phyloP scores from a whole-genome alignment of 2,888 invertebrate genomes.

The Drosophila neutralis region DNA sequence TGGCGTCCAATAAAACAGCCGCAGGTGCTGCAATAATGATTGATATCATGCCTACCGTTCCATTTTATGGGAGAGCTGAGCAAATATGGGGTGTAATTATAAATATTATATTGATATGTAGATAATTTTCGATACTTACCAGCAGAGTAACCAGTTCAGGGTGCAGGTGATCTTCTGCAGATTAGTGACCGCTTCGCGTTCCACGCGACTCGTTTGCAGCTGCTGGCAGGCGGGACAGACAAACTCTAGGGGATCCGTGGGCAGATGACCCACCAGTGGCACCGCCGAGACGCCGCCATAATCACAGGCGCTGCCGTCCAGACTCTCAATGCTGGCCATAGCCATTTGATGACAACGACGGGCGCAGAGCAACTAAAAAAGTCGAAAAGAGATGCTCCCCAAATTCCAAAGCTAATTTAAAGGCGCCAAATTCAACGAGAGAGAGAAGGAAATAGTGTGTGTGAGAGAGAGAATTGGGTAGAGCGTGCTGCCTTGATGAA shows the following conservation, averaged over 20 bases:
- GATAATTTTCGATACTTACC: constrained; percentile 58
- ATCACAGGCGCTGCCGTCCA: constrained; percentile 61
- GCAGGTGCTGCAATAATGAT: constrained; percentile 82
- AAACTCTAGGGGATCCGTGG: constrained; percentile 68
- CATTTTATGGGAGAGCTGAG: constrained; percentile 79
- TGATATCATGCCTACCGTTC: constrained; percentile 80
- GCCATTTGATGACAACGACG: constrained; percentile 62
- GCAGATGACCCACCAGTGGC: constrained; percentile 77
- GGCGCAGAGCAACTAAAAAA: constrained; percentile 49
- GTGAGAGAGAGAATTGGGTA: not conserved
- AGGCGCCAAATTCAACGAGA: not conserved
- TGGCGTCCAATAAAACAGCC: constrained; percentile 83
- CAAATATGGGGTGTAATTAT: not conserved
- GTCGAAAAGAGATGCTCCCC: constrained; percentile 5
- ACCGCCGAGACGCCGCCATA: constrained; percentile 61
- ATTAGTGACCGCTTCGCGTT: constrained; percentile 68
- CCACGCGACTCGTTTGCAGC: constrained; percentile 61
- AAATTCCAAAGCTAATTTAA: constrained; percentile 7
- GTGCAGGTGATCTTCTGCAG: constrained; percentile 69
- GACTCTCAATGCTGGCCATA: constrained; percentile 72
- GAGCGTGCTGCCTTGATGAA: not conserved
- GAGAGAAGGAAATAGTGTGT: not conserved
- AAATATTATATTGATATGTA: not conserved
- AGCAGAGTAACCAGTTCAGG: constrained; percentile 77
- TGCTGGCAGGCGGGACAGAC: constrained; percentile 78